Percentiles rank a stretch among this genome's conserved stretches.
These are phyloP conservation scores for Caenorhabditis imperialis DNA, from an alignment of 2,888 invertebrate genomes.

Conservation along the genomic window DNA sequence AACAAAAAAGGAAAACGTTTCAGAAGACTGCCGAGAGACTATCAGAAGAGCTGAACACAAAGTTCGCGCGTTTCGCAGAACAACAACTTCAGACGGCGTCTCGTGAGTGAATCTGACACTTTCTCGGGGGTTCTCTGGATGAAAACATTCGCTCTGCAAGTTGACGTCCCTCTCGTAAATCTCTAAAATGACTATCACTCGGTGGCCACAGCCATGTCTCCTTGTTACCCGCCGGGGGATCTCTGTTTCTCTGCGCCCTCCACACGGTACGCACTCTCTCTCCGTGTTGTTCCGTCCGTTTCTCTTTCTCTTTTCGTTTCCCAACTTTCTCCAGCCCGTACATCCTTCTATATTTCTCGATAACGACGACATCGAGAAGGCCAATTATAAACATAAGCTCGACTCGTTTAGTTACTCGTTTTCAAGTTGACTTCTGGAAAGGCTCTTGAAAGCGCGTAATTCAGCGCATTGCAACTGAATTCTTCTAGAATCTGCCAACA, in stretches of 20 bases:
- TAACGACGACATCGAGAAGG: slow-evolving; percentile 9
- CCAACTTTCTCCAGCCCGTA: slow-evolving; percentile 6
- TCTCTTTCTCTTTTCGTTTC: slow-evolving; percentile 6
- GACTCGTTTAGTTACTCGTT: too few relatives aligned
- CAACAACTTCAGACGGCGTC: slow-evolving; percentile 48
- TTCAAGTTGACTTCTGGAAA: too few relatives aligned
- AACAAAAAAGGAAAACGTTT: background rate
- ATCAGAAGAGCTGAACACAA: slow-evolving; percentile 38
- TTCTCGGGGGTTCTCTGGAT: background rate
- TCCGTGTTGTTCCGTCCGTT: background rate
- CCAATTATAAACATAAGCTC: too few relatives aligned
- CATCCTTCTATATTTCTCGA: slow-evolving; percentile 10
- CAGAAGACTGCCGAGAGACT: slow-evolving; percentile 37
- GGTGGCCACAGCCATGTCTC: background rate
- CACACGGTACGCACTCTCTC: slow-evolving; percentile 28
- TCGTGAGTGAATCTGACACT: slow-evolving; percentile 31
- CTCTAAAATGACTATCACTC: slow-evolving; percentile 9
- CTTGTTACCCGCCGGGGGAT: background rate
- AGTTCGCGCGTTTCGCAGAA: slow-evolving; percentile 47
- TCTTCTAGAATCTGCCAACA: too few relatives aligned
- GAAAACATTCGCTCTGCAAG: slow-evolving; percentile 3
- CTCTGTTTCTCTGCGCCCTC: slow-evolving; percentile 15
- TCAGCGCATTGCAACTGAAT: too few relatives aligned
- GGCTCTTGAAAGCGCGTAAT: too few relatives aligned
- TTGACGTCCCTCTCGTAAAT: slow-evolving; percentile 8